Base-by-base conservation (phyloP, 2,888 invertebrate genomes). In the Drosophila vallismaia region DNA sequence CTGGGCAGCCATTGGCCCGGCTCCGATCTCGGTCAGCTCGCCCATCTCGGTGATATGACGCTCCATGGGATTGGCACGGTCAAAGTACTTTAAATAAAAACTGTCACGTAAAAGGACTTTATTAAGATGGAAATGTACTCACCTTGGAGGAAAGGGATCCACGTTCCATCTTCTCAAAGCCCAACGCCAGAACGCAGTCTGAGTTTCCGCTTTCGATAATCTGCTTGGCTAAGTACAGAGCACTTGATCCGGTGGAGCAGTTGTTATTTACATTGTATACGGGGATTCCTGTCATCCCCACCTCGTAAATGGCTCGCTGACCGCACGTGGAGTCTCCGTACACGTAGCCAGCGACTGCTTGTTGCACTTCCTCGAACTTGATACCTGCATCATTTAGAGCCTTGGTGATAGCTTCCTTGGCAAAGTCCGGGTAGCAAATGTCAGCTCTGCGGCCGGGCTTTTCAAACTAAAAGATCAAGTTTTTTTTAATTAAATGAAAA, bases 211-310 rank as follows among this genome's bases (percentile, higher is more conserved):
- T 95, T 92, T 97, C 96, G n/a, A 99, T 93, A 19, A 98, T 94
- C 91, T 99, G 98, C 90, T 98, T 98, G 0, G 95, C 98, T 88
- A 99, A 93, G 89, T 95, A 94, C 3, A 99, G 92, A 0, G 99
- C 99, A 57, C 96, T 97, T 0, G 99, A 96, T 29, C 99, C 99
- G 1, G 99, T 99, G 0, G 99, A 96, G 90, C 99, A 99, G 89
- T 99, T 99, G 91, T 99, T 99, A 92, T 99, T 99, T 10, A 99
- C 99, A 92, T 99, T 99, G 92, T 96, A 97, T 76, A 99, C 95
- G 4, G 99, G 99, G 75, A 99, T 98, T 44, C 99, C 99, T 33
- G 96, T 98, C 95, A 99, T 95, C 62, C 99, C 99, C 44, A 99
- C 93, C 90, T 97, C 96, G 91, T 99, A 99, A 6, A 99, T 92